Conservation (phyloP, 2,797 vertebrate genomes). For the Leontocebus nigricollis region DNA sequence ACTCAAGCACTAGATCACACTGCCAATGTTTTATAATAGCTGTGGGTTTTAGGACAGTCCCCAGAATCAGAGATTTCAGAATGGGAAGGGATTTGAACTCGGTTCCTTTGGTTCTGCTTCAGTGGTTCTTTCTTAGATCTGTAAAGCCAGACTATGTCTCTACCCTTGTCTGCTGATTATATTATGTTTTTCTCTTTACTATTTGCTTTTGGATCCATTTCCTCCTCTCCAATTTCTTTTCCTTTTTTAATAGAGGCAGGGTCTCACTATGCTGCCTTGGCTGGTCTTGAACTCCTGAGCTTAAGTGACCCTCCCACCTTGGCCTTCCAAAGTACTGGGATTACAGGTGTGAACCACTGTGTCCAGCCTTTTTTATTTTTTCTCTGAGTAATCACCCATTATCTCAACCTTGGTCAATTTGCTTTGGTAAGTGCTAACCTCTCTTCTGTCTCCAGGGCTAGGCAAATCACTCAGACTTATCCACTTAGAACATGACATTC, state of each 20-base stretch:
- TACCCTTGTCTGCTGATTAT: neutral
- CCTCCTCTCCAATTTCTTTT: neutral
- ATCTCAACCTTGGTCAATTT: neutral
- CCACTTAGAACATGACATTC: neutral
- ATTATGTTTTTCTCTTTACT: neutral
- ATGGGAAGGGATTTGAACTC: neutral
- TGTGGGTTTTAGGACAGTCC: neutral
- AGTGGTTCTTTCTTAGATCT: neutral
- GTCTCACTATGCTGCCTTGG: neutral
- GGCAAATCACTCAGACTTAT: neutral
- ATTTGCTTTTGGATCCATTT: constrained; percentile 4
- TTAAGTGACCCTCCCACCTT: neutral
- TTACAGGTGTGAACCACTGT: neutral
- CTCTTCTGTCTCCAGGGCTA: neutral
- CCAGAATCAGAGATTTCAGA: neutral
- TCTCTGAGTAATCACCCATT: neutral
- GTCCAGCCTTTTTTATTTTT: neutral
- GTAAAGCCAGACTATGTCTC: neutral
- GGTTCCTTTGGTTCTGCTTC: neutral
- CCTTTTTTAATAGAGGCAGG: neutral
- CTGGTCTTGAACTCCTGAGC: neutral
- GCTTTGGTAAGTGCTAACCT: neutral
- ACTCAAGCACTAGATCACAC: neutral
- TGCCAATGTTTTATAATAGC: neutral
- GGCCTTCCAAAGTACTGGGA: neutral